Conservation (phyloP, 2,797 vertebrate species). For the Agapornis canus region DNA sequence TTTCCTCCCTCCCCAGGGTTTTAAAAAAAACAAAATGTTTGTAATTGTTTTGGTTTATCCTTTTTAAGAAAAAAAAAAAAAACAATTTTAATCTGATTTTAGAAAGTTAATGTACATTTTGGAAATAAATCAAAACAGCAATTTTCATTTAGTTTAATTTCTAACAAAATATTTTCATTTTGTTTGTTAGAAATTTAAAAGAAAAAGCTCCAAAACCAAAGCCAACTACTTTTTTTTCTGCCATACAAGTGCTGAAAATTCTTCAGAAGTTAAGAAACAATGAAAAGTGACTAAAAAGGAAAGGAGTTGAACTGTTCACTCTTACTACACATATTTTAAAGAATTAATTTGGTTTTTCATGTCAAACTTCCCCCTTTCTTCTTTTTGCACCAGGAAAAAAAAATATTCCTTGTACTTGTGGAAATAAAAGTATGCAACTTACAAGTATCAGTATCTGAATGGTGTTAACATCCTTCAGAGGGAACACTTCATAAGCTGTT, state of each 20-base stretch:
- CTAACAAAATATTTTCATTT: neutral
- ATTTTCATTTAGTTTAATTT: neutral
- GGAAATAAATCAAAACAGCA: neutral
- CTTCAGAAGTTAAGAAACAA: neutral
- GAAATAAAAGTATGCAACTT: neutral
- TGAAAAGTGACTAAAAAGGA: neutral
- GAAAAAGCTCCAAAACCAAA: neutral
- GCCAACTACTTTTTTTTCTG: neutral
- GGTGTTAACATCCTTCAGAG: neutral
- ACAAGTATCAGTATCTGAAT: accelerated
- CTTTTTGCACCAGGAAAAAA: neutral
- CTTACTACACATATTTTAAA: neutral
- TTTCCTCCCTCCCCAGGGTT: neutral
- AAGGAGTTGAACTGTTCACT: neutral
- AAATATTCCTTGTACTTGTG: accelerated
- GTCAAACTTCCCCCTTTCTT: neutral
- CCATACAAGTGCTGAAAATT: neutral
- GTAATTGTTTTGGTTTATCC: neutral
- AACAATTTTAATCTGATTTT: neutral
- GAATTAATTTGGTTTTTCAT: neutral
- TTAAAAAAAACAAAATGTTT: neutral
- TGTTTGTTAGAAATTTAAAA: neutral
- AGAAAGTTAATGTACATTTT: neutral
- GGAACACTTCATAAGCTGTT: neutral
- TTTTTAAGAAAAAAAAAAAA: neutral